These are phyloP conservation scores for Drosophila sordidapex DNA, from an alignment of 2,888 invertebrate species.

Conservation along the genomic window DNA sequence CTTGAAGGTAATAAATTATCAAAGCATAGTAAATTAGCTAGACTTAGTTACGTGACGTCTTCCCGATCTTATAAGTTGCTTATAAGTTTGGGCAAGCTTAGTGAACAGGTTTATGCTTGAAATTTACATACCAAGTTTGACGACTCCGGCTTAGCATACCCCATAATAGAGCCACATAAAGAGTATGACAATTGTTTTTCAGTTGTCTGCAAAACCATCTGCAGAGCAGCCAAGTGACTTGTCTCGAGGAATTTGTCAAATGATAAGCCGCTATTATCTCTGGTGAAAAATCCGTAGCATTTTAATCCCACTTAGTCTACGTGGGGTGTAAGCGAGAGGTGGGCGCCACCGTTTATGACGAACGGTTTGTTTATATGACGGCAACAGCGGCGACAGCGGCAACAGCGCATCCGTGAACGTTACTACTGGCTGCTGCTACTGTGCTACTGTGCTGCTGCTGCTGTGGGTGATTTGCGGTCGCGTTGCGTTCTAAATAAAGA, in stretches of 20 bases:
- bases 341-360: conserved; percentile 39
- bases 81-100: background rate
- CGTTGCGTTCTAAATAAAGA: conserved; percentile 72
- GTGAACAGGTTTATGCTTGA: background rate
- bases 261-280: conserved; percentile 33
- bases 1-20: background rate
- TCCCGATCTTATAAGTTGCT: background rate
- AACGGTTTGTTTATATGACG: conserved; percentile 69
- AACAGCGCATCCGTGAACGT: conserved; percentile 43
- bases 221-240: conserved; percentile 12
- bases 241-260: conserved; percentile 24
- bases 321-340: conserved; percentile 45
- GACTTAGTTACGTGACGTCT: background rate
- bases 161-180: background rate
- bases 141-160: background rate
- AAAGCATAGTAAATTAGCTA: background rate
- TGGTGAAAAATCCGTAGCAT: conserved; percentile 33
- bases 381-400: background rate
- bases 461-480: conserved; percentile 63
- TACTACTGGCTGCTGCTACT: background rate
- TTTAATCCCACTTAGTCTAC: conserved; percentile 62
- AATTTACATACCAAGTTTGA: background rate
- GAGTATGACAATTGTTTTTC: conserved; percentile 14
- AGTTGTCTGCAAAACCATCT: conserved; percentile 7
- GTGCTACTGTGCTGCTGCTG: conserved; percentile 27